Conservation (phyloP, 2,888 invertebrate species). For the Microplitis manilae region DNA sequence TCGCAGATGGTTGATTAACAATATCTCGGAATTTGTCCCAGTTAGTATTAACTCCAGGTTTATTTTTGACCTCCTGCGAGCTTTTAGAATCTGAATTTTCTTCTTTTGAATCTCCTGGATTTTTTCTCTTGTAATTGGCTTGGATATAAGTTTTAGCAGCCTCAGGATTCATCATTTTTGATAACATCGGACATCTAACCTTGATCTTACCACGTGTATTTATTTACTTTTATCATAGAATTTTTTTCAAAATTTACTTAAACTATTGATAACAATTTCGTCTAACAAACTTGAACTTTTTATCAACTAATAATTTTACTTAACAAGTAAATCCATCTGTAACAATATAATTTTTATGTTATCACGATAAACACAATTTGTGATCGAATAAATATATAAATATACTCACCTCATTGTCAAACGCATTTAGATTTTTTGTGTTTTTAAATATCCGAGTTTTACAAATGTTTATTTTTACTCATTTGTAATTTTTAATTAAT, state of each 20-base stretch:
- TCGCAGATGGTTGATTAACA: constrained; percentile 41
- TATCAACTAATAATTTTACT: not conserved
- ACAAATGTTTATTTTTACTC: not conserved
- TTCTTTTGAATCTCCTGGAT: not conserved
- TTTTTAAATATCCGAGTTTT: not conserved
- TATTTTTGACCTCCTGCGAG: not conserved
- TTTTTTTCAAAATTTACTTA: not conserved
- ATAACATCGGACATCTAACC: constrained; percentile 49
- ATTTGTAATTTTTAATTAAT: not conserved
- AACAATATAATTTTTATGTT: not conserved
- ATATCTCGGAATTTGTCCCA: constrained; percentile 63
- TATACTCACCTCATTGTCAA: not conserved
- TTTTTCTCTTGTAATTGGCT: constrained; percentile 33
- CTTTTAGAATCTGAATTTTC: constrained; percentile 15
- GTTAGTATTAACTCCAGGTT: constrained; percentile 52
- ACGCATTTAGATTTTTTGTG: not conserved
- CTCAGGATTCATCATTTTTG: constrained; percentile 50
- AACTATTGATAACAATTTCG: not conserved
- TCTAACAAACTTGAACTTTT: not conserved
- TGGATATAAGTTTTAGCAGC: constrained; percentile 39
- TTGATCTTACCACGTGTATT: constrained; percentile 30
- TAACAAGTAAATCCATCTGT: not conserved
- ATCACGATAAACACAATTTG: not conserved
- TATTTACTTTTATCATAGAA: not conserved
- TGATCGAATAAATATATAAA: not conserved